These are phyloP conservation scores for Ctenomys sociabilis DNA, from an alignment of 2,113 vertebrate species.

Conservation along the genomic window DNA sequence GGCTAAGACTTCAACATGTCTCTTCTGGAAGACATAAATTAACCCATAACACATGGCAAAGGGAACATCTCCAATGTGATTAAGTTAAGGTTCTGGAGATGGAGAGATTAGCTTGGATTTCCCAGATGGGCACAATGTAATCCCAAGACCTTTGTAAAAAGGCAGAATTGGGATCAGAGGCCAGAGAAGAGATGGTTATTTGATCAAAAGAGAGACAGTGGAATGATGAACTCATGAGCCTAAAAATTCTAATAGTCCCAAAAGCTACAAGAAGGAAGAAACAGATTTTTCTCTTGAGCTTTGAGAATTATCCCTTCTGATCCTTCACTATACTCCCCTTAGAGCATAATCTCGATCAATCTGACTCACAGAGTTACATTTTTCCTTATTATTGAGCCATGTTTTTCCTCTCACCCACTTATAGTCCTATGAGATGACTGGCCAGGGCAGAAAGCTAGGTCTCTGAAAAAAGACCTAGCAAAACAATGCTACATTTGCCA, in stretches of 20 bases:
- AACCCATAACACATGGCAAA: background rate
- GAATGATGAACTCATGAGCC: background rate
- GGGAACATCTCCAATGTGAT: background rate
- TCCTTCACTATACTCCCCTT: background rate
- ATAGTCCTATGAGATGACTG: background rate
- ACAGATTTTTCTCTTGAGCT: background rate
- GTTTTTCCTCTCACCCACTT: background rate
- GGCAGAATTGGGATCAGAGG: background rate
- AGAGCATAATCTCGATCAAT: background rate
- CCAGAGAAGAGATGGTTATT: background rate
- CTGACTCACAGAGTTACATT: background rate
- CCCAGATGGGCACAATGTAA: background rate
- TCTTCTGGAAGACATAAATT: background rate
- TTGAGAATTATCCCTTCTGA: background rate
- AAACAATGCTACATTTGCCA: background rate
- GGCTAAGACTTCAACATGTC: background rate
- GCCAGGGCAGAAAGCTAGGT: background rate
- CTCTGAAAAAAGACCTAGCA: background rate
- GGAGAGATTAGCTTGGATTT: background rate
- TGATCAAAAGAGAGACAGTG: background rate
- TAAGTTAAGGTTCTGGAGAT: background rate
- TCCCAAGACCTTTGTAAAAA: background rate
- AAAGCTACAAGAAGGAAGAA: background rate
- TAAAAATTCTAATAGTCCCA: background rate
- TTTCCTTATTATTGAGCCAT: background rate